Evolutionary conservation across 2,888 invertebrate genomes (phyloP), one percentile per base, ranked within the genome.

Genomic region (Nephrotoma guestfalica): DNA sequence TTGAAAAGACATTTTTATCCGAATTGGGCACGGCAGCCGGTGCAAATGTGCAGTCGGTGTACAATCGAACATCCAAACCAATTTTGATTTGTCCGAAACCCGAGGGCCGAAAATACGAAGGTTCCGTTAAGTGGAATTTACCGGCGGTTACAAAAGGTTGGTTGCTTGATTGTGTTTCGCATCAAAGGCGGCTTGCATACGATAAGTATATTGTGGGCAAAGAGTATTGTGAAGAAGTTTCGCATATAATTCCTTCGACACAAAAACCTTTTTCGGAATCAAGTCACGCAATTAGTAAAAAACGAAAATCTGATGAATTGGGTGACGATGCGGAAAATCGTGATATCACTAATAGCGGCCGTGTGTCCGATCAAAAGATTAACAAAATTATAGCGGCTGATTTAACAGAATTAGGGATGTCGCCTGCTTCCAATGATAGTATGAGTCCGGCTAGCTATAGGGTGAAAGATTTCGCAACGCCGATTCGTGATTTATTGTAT

Each of bases 61-160:
- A 96, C 90, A 93, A 94, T 0, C 93, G 94, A 87, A 93, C 93
- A 88, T 95, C 94, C 0, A 96, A 95, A 0, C 98, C 98, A 0
- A 96, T 98, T 90, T 92, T 98, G 0, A 92, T 98, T 4, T 96
- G 96, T 88, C 94, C 95, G 5, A 92, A 92, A 0, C 92, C 96
- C 0, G 92, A 92, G 30, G 97, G 97, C 0, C 96, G 95, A 88
- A 98, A 98, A 90, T 96, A 96, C 90, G 92, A 92, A 71, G 97
- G 97, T 0, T 96, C 97, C 0, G 89, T 95, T 0, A 96, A 96
- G 90, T 98, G 98, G 98, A 93, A 41, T 0, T 43, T 95, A 83
- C 95, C 95, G 2, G 94, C 94, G 13, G 93, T 95, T 0, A 93
- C 91, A 3, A 93, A 93, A 86, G 91, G 93, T 87, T 96, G 96